phyloP scores from a whole-genome alignment of 2,113 vertebrate genomes.

The Gallinago jamesoni region DNA sequence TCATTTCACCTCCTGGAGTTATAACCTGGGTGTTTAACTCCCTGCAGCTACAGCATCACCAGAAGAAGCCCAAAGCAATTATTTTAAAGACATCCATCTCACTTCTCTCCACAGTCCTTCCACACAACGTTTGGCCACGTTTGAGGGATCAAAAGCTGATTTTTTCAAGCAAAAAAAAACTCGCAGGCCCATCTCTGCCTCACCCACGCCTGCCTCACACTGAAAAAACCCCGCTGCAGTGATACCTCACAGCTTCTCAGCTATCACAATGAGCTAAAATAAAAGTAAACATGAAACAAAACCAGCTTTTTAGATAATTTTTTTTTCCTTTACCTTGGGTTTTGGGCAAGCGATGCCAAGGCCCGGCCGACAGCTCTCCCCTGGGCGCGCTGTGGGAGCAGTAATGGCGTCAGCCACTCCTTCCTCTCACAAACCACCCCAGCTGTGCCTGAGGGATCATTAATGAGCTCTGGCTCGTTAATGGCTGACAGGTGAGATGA shows the following conservation, averaged over 20 bases:
- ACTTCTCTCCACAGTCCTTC: background rate
- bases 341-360: fast-evolving
- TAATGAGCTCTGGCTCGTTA: background rate
- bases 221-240: fast-evolving
- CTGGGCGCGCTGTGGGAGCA: fast-evolving
- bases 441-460: fast-evolving
- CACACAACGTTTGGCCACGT: fast-evolving
- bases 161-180: background rate
- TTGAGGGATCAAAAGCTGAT: fast-evolving
- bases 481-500: background rate
- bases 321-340: background rate
- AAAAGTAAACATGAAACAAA: fast-evolving
- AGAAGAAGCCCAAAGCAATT: fast-evolving
- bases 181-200: no score
- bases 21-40: fast-evolving
- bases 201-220: no score
- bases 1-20: fast-evolving
- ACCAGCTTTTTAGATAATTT: background rate
- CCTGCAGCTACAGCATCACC: no score
- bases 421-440: no score
- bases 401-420: fast-evolving
- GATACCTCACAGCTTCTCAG: fast-evolving
- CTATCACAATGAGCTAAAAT: fast-evolving
- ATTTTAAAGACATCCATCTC: no score
- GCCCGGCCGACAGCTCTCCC: background rate